Base-by-base conservation (phyloP, 2,797 vertebrate genomes). In the Coreius guichenoti region DNA sequence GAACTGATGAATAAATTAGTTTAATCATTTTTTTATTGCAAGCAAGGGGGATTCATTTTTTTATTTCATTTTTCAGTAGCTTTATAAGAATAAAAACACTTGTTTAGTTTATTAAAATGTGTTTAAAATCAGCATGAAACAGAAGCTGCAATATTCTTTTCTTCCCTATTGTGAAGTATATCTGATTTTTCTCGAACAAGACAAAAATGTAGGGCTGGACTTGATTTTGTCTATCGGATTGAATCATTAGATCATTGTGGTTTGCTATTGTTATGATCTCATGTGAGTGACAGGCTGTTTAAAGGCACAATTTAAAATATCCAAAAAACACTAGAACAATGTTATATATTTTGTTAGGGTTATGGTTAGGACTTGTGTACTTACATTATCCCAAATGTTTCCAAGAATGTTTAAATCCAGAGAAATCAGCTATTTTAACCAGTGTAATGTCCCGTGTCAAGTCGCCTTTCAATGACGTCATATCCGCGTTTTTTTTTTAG, bases 1-100 rank as follows among this genome's bases (percentile, higher is more conserved):
- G 23, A 70, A 43, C 16, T 43, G 49, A 58, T 75, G 56, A 75
- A 63, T 74, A 19, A 51, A 74, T 74, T 16, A 63, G 29, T 47
- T 63, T 58, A 43, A 19, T 19, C 16, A 12, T 19, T 54, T 68
- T 68, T 56, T 26, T 43, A 17, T 70, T 72, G 33, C 67, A 56
- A 26, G 31, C 1, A 23, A 67, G 13, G 17, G 16, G n/a, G 17
- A 23, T 12, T 68, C 4, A 17, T 36, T n/a, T 33, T 56, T 45
- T 47, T 58, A 14, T 36, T 36, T 26, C 1, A 36, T 65, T 23
- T 49, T 74, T 65, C 14, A 65, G 39, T 63, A 58, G 26, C 4
- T 72, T 82, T 82, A 4, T 29, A 21, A n/a, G 33, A 45, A 29
- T 12, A 45, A 51, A 33, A 23, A 54, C 31, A 33, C 17, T 12